Base-by-base conservation (phyloP, 2,797 vertebrate genomes). In the Leucoraja ocellata region DNA sequence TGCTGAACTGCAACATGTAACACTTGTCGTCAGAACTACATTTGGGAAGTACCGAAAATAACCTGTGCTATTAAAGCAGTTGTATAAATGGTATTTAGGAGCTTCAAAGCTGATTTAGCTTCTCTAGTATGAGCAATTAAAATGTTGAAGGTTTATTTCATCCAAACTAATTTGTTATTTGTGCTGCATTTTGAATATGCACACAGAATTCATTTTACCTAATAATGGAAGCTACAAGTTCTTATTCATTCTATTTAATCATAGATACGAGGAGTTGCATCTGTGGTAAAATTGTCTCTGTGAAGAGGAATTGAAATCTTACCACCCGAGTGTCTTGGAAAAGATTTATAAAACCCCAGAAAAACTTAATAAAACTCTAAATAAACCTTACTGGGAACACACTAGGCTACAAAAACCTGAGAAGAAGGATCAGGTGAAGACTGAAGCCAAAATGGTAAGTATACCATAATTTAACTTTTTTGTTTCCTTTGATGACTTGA, bases 251-350 rank as follows among this genome's bases (percentile, higher is more conserved):
- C 46, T 54, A 23, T 92, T 92, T 74, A 46, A 54, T 76, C 58
- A 13, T 90, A 93, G 97, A 93, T 97, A 96, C 13, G 96, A 97
- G 94, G 97, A 97, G 71, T 94, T 97, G 94, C 96, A 97, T 32
- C 97, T 97, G 94, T 97, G 96, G 97, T 97, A 96, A 14, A 96
- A 97, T 94, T 96, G 96, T 84, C 94, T 97, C 94, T 97, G 96
- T 21, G 96, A 97, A 91, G 97, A 97, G 93, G 96, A 96, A 78
- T 94, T 97, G 86, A 94, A 96, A 93, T 95, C 96, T 63, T 96
- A 97, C 93, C 95, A 96, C 0, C 94, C 96, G 58, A 96, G 95
- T 94, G 94, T 96, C 0, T 94, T 96, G 68, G 94, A 78, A 68
- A 68, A 68, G 32, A 61, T 36, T 21, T 16, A 3, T 95, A 96